Evolutionary conservation across 2,797 vertebrate genomes (phyloP), one percentile per base, ranked within the genome.

Genomic region (Sebastes paucispinis): DNA sequence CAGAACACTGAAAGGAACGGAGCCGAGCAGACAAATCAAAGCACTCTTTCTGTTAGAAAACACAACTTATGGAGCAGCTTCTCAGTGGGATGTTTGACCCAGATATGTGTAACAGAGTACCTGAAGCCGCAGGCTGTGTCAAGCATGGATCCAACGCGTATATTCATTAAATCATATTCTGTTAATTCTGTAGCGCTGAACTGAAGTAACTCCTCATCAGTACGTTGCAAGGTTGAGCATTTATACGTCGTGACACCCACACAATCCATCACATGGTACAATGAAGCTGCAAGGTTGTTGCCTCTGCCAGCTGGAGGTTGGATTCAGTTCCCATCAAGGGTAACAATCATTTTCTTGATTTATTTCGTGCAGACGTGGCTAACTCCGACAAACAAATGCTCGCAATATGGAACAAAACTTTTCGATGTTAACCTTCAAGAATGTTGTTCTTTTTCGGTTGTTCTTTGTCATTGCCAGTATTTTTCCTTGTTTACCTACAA

Each of bases 81-180:
- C 75, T 86, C 87, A 73, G 75, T 68, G 81, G 87, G 83, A 82
- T 86, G 57, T 84, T 86, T 90, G 87, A 92, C 86, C 90, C 79
- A 92, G 75, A 89, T 86, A 79, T 76, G 54, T 69, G 58, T 73
- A 43, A 58, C 67, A 68, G 69, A 84, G 58, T 65, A 75, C 83
- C 31, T 80, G 55, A 79, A 73, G 79, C 82, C 82, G 55, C 79
- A 79, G 73, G 73, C 71, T 59, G 39, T 70, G 73, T 83, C 76
- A 79, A 59, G 66, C 39, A 68, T 8, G 10, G 62, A 75, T 86
- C 55, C 27, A 69, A 67, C 27, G 62, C 24, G 57, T 59, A 43
- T 62, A 57, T 77, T 66, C 75, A 77, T 77, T 52, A 77, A 75
- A 59, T 82, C 50, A 20, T 31, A 78, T 63, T 86, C 70, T 74